Percentiles rank a stretch among this genome's conserved stretches.
Evolutionary conservation across 1,140 invertebrate genomes (phyloP).

Genomic region (Epicauta chinensis): DNA sequence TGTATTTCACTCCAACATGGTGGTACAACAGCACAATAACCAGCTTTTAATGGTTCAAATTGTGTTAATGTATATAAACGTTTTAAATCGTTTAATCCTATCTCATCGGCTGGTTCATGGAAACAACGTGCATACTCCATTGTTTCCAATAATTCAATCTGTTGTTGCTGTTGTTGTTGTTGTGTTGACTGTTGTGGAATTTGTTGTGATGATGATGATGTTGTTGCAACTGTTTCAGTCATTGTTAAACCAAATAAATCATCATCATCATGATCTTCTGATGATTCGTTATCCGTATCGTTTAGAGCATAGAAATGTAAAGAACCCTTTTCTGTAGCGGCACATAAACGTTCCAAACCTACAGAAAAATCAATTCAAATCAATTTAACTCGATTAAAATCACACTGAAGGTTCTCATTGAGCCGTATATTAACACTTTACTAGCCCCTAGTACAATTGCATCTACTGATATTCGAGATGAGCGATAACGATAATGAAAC

Average conservation of each 20-base stretch:
- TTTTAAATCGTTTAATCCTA: constrained; percentile 44
- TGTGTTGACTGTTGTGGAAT: constrained; percentile 5
- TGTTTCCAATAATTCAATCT: no score
- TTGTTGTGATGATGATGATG: neutral
- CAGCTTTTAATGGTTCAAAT: constrained; percentile 54
- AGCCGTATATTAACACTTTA: no score
- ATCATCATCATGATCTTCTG: constrained; percentile 62
- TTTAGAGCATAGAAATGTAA: constrained; percentile 76
- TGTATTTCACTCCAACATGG: constrained; percentile 89
- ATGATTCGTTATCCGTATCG: constrained; percentile 60
- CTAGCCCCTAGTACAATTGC: no score
- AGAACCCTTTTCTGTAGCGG: constrained; percentile 68
- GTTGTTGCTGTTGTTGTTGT: no score
- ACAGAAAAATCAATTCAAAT: constrained; percentile 11
- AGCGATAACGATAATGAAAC: no score
- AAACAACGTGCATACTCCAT: constrained; percentile 32
- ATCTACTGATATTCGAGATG: no score
- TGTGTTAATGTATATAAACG: constrained; percentile 57
- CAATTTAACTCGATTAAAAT: no score
- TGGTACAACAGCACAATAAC: constrained; percentile 82
- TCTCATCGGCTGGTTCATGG: constrained; percentile 32
- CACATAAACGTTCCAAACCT: constrained; percentile 78
- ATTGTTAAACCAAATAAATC: constrained; percentile 41
- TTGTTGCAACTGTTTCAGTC: constrained; percentile 12
- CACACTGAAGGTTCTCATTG: no score